Percentiles rank a stretch among this genome's conserved stretches.
phyloP scores from a whole-genome alignment of 2,113 vertebrate species.

The Entelurus aequoreus region DNA sequence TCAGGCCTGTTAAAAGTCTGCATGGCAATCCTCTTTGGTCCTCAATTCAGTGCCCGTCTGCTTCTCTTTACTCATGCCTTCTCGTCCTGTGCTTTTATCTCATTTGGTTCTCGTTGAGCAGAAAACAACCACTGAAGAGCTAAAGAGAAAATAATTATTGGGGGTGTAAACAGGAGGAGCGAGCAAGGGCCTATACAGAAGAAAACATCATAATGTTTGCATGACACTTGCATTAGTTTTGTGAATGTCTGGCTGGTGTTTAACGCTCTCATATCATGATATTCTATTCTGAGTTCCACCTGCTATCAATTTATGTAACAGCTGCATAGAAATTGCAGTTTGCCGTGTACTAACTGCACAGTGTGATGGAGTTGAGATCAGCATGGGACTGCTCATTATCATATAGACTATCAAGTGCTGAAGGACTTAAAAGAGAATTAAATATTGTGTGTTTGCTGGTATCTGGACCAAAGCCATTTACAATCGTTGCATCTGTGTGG shows the following conservation, averaged over 20 bases:
- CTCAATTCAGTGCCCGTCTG: slow-evolving; percentile 30
- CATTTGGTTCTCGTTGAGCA: slow-evolving; percentile 18
- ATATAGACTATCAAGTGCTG: not conserved
- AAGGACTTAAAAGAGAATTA: slow-evolving; percentile 1
- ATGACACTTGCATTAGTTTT: not conserved
- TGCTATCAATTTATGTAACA: slow-evolving; percentile 21
- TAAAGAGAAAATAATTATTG: slow-evolving; percentile 16
- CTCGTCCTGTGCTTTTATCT: slow-evolving; percentile 39
- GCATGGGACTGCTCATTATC: slow-evolving; percentile 11
- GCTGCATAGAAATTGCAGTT: not conserved
- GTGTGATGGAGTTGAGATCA: slow-evolving; percentile 14
- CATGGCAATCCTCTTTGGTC: slow-evolving; percentile 44
- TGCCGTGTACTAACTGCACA: not conserved
- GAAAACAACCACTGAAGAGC: slow-evolving; percentile 8
- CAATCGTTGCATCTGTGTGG: not conserved
- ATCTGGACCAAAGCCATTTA: slow-evolving; percentile 4
- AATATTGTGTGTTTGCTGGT: not conserved
- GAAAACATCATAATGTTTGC: not conserved
- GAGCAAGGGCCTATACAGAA: not conserved
- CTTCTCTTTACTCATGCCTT: slow-evolving; percentile 36
- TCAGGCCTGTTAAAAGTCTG: slow-evolving; percentile 48
- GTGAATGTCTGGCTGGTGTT: not conserved
- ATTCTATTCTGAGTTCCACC: not conserved
- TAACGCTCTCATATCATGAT: slow-evolving; percentile 2
- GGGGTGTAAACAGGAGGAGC: not conserved